Base-by-base conservation (phyloP, 2,888 invertebrate species). In the Lottia gigantea region DNA sequence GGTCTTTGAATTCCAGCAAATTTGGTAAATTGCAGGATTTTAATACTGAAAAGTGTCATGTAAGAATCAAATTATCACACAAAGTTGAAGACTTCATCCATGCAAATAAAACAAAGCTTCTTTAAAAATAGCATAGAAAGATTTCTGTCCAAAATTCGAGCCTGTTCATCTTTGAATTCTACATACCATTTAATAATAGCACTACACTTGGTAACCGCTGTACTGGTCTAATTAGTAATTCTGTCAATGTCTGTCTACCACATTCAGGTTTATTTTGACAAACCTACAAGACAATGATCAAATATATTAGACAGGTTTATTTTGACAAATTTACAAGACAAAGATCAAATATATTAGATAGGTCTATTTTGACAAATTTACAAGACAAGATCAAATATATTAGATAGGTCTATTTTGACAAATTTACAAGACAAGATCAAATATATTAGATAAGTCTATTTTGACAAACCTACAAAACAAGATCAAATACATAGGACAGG, bases 191-290 rank as follows among this genome's bases (percentile, higher is more conserved):
- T 84, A 99, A 91, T 82, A 99, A 92, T 86, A 99, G 92, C 90
- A 95, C 95, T 88, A 98, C 94, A 90, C 97, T 97, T 82, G 98
- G 98, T 89, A 99, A 91, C 87, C 99, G 92, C 91, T 99, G 98
- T 81, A 99, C 97, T 71, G 98, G 98, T 87, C 98, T 92, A 86
- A 99, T 98, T 90, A 99, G 92, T 80, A 99, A 91, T 89, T 99
- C 98, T 88, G 95, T 95, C 83, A 99, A 91, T 86, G 94, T 95
- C 90, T 98, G 97, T 82, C 98, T 92, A 40, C 97, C 96, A 90
- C 98, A 98, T 89, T 98, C 98, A 11, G 97, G 95, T 88, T 94
- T 94, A 55, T 85, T 88, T 78, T 89, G 86, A 77, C 89, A 90
- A 40, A 86, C 84, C 89, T 90, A 71, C 46, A 55, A 55, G 15